A percentile compares a stretch with the other conserved stretches of the same genome.
Evolutionary conservation across 2,113 vertebrate genomes (phyloP).

Genomic region (Sclerurus mexicanus): DNA sequence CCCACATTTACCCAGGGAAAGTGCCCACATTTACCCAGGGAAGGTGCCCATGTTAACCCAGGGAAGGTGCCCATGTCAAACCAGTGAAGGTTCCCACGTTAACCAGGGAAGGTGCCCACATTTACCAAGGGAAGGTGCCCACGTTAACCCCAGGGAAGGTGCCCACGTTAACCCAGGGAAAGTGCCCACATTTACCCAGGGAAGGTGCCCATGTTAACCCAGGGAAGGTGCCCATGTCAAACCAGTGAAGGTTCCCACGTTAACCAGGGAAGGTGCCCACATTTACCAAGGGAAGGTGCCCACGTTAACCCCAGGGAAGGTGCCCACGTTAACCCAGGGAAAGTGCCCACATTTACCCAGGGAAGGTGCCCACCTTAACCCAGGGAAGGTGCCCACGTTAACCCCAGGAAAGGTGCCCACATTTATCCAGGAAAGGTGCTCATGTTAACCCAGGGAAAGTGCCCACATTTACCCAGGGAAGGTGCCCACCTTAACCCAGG

Average conservation of each 20-base stretch:
- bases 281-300: too few species aligned
- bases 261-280: background rate
- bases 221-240: background rate
- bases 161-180: too few species aligned
- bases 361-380: too few species aligned
- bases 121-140: background rate
- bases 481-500: too few species aligned
- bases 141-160: background rate
- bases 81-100: background rate
- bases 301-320: too few species aligned
- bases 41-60: background rate
- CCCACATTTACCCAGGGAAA: background rate
- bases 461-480: background rate
- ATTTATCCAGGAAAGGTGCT: background rate
- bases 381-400: too few species aligned
- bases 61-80: background rate
- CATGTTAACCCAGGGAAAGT: too few species aligned
- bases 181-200: too few species aligned
- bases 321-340: too few species aligned
- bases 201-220: background rate
- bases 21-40: too few species aligned
- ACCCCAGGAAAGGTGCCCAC: background rate
- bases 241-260: background rate
- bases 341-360: too few species aligned
- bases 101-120: background rate